A percentile compares a stretch with the other conserved stretches of the same genome.
Evolutionary conservation across 2,888 invertebrate genomes (phyloP).

Genomic region (Diaphora mendica): DNA sequence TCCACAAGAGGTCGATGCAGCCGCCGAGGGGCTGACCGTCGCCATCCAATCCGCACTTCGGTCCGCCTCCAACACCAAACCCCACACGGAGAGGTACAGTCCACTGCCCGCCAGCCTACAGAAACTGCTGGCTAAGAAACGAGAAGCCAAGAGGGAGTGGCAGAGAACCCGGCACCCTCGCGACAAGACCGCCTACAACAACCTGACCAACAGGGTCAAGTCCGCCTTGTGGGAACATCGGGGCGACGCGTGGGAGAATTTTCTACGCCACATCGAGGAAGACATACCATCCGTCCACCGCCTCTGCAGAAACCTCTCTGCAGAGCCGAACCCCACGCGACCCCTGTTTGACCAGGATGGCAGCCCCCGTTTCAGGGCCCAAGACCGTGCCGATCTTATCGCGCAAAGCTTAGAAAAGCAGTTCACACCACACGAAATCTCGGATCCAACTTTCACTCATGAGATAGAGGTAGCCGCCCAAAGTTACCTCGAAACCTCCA

Average conservation of each 20-base stretch:
- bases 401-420: too few species aligned
- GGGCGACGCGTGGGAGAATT: neutral
- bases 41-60: neutral
- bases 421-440: too few species aligned
- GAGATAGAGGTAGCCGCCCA: too few species aligned
- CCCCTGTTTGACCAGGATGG: too few species aligned
- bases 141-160: neutral
- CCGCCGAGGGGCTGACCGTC: neutral
- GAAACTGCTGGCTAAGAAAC: neutral
- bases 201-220: neutral
- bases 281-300: neutral
- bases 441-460: too few species aligned
- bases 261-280: neutral
- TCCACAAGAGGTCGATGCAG: neutral
- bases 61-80: neutral
- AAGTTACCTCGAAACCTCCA: too few species aligned
- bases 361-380: too few species aligned
- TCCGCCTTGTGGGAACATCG: neutral
- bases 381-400: too few species aligned
- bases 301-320: neutral
- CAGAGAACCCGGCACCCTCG: neutral
- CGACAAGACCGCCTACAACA: neutral
- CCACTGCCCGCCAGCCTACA: neutral
- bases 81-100: neutral
- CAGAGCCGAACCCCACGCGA: too few species aligned